phyloP scores from a whole-genome alignment of 2,888 invertebrate species.

The Erpobdella octoculata region DNA sequence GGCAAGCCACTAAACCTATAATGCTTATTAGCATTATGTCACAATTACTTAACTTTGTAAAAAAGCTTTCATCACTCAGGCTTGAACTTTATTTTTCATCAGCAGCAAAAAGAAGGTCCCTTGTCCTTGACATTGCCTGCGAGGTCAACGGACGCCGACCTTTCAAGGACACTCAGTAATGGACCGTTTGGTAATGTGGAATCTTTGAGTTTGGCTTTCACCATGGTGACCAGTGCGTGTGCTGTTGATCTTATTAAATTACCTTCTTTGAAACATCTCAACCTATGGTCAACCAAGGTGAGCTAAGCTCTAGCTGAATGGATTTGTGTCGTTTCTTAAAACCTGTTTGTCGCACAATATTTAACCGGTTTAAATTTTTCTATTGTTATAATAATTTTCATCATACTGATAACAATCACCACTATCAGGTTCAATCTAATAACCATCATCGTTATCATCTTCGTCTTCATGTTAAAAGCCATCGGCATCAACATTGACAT shows the following conservation, averaged over 20 bases:
- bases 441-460: no score
- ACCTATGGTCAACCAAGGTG: constrained; percentile 31
- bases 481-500: no score
- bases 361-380: no score
- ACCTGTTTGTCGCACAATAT: no score
- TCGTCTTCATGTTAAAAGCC: no score
- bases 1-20: no score
- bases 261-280: constrained; percentile 25
- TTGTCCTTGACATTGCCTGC: constrained; percentile 24
- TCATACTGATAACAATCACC: background rate
- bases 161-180: constrained; percentile 25
- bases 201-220: constrained; percentile 29
- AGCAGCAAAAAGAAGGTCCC: constrained; percentile 31
- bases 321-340: no score
- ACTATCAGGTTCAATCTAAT: no score
- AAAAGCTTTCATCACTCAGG: background rate
- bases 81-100: background rate
- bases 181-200: constrained; percentile 30
- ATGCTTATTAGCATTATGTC: no score
- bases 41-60: no score
- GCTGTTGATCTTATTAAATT: constrained; percentile 29
- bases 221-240: constrained; percentile 29
- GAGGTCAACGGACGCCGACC: constrained; percentile 27
- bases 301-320: background rate
- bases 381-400: background rate